Base-by-base conservation (phyloP, 2,797 vertebrate genomes). In the Zenarchopterus dispar region DNA sequence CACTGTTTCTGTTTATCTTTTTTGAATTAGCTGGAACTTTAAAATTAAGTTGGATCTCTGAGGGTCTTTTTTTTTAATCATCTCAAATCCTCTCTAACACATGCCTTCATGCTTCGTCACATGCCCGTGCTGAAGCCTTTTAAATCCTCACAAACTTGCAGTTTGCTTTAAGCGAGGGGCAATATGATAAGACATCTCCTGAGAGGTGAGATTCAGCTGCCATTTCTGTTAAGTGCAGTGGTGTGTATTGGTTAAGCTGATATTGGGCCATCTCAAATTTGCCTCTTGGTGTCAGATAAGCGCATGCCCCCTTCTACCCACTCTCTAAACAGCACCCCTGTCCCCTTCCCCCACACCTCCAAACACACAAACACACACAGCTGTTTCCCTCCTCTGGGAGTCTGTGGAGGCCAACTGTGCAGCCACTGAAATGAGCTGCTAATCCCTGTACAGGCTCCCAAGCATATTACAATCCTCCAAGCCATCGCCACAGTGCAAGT, bases 371-470 rank as follows among this genome's bases (percentile, higher is more conserved):
- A 19, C 45, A 36, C 21, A 52, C 28, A 21, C 89, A 91, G 88
- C 88, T 90, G 85, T 87, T 81, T 73, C 56, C 52, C 67, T 88
- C 89, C 84, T 78, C 61, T 70, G 86, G 84, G 89, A 88, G 70
- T 66, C 80, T 73, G 75, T 63, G 77, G 82, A 86, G 86, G 85
- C 88, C 88, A 90, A 90, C 85, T 87, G 80, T 88, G 81, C 86
- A 88, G 77, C 82, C 84, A 80, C 86, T 77, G 82, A 91, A 93
- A 91, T 91, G 88, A 93, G 90, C 91, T 88, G 88, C 75, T 91
- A 92, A 93, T 93, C 91, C 91, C 81, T 58, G 79, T 83, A 91
- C 87, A 88, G 82, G 74, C 84, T 90, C 83, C 76, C 67, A 42
- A 89, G 80, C 79, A 90, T 85, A 86, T 85, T 89, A 87, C 84